Evolutionary conservation across 2,113 vertebrate genomes (phyloP).

Genomic region (Corydoras maculifer): DNA sequence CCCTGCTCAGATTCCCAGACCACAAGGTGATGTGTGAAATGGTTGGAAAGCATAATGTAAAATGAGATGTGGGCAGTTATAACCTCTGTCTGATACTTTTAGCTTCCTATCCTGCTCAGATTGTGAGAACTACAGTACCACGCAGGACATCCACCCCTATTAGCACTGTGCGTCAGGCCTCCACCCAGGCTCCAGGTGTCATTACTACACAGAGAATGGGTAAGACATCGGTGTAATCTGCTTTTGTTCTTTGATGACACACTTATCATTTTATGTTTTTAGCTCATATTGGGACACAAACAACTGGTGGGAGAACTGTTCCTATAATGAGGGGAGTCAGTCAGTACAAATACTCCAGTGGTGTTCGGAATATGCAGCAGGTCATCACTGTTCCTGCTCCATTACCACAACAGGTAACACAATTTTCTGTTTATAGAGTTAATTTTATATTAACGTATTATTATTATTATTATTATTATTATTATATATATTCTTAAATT

Average conservation of each 20-base stretch:
- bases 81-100: not conserved
- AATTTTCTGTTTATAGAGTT: too few relatives aligned
- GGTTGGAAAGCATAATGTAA: too few relatives aligned
- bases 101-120: constrained; percentile 63
- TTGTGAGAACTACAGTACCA: constrained; percentile 55
- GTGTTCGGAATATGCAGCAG: constrained; percentile 65
- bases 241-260: not conserved
- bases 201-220: constrained; percentile 76
- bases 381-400: constrained; percentile 55
- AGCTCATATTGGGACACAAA: constrained; percentile 94
- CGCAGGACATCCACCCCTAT: constrained; percentile 66
- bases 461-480: too few relatives aligned
- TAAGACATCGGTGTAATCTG: constrained; percentile 49
- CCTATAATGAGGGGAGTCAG: constrained; percentile 50
- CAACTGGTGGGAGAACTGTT: constrained; percentile 62
- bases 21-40: too few relatives aligned
- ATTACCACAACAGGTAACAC: constrained; percentile 64
- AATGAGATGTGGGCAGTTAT: not conserved
- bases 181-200: constrained; percentile 74
- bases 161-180: constrained; percentile 77
- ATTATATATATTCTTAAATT: too few relatives aligned
- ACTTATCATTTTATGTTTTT: not conserved
- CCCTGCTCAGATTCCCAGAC: too few relatives aligned
- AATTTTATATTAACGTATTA: too few relatives aligned
- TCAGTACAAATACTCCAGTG: constrained; percentile 77